Evolutionary conservation across 2,888 invertebrate species (phyloP).

Genomic region (Tyria jacobaeae): DNA sequence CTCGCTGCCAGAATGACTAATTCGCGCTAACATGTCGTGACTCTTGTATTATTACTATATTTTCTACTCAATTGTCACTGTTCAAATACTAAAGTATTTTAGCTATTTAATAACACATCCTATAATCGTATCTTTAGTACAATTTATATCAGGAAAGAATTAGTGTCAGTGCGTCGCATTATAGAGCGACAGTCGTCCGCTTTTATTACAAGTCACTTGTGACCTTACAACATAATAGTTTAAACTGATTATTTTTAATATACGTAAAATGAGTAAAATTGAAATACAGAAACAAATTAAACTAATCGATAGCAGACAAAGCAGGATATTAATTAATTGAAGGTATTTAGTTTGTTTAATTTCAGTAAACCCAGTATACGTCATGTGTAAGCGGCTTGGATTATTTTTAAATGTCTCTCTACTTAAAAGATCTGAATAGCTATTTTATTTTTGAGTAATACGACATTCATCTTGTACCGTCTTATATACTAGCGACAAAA

Average conservation of each 20-base stretch:
- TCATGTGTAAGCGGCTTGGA: constrained; percentile 13
- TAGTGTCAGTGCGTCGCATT: constrained; percentile 21
- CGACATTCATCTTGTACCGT: constrained; percentile 28
- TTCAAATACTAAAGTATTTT: constrained; percentile 49
- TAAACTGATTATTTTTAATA: constrained; percentile 24
- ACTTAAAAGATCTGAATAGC: constrained; percentile 21
- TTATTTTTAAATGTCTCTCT: constrained; percentile 11
- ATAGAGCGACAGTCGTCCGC: constrained; percentile 16
- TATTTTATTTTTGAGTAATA: constrained; percentile 32
- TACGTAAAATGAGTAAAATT: constrained; percentile 2
- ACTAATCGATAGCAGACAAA: constrained; percentile 10
- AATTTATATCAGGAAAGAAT: constrained; percentile 27
- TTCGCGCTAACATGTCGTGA: constrained; percentile 70
- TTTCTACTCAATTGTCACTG: constrained; percentile 68
- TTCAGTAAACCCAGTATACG: constrained; percentile 12
- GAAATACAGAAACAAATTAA: constrained; percentile 11
- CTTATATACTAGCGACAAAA: constrained; percentile 23
- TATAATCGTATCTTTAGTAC: constrained; percentile 25
- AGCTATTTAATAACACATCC: constrained; percentile 61
- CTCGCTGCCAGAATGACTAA: constrained; percentile 83
- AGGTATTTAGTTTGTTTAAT: constrained; percentile 12
- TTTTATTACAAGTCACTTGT: constrained; percentile 24
- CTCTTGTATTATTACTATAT: constrained; percentile 72
- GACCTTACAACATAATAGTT: constrained; percentile 24
- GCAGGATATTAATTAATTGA: constrained; percentile 11